Evolutionary conservation across 2,888 invertebrate genomes (phyloP).

Genomic region (Lissocephala sabroskyi): DNA sequence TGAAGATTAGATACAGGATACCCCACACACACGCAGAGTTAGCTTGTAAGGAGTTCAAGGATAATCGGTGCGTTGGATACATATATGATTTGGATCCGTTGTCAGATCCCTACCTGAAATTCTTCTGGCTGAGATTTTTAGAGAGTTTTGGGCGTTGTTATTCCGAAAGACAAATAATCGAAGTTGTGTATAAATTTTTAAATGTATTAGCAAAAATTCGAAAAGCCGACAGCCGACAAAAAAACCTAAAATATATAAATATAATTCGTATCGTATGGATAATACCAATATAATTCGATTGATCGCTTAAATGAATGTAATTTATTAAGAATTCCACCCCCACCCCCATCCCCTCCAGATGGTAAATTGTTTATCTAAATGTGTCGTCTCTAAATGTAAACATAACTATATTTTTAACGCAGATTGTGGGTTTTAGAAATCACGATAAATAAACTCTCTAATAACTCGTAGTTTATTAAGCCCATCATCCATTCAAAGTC

Average conservation of each 20-base stretch:
- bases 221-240: constrained; percentile 29
- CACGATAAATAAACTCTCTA: constrained; percentile 31
- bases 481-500: constrained; percentile 55
- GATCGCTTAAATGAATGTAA: background rate
- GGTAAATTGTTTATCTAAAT: constrained; percentile 53
- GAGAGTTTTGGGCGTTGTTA: no score
- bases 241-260: no score
- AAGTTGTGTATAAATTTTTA: constrained; percentile 33
- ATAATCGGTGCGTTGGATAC: no score
- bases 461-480: constrained; percentile 64
- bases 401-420: constrained; percentile 46
- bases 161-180: no score
- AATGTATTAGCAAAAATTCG: constrained; percentile 55
- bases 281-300: no score
- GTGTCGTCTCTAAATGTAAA: constrained; percentile 55
- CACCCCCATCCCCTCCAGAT: constrained; percentile 13
- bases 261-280: no score
- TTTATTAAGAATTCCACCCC: constrained; percentile 9
- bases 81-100: no score
- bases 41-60: no score
- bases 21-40: no score
- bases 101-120: no score
- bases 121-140: no score
- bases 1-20: background rate
- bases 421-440: constrained; percentile 51